These are phyloP conservation scores for Otus sunia DNA, from an alignment of 2,113 vertebrate genomes.

Conservation along the genomic window DNA sequence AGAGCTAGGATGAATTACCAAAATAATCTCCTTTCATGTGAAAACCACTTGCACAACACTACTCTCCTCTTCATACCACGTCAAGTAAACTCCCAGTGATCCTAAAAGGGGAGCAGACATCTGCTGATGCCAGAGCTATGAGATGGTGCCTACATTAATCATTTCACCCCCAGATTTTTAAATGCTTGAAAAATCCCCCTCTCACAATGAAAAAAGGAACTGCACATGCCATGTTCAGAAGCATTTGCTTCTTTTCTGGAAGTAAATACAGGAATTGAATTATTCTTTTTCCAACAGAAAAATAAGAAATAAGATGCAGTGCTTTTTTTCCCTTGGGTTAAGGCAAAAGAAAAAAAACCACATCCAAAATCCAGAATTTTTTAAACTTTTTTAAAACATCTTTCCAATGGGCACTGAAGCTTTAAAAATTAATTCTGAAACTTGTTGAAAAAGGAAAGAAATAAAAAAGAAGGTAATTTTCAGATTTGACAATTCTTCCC, in stretches of 20 bases:
- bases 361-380: not conserved
- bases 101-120: not conserved
- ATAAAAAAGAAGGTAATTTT: not conserved
- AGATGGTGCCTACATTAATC: not conserved
- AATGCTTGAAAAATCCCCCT: not conserved
- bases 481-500: not conserved
- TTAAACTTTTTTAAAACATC: not conserved
- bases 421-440: constrained; percentile 15
- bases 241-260: not conserved
- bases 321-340: not conserved
- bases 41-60: not conserved
- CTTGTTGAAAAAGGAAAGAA: not conserved
- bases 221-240: not conserved
- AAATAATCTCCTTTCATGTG: not conserved
- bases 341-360: not conserved
- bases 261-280: not conserved
- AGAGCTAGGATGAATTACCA: not conserved
- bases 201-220: not conserved
- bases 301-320: not conserved
- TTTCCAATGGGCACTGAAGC: not conserved
- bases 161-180: not conserved
- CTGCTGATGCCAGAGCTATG: not conserved
- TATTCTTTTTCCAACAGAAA: not conserved
- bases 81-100: not conserved
- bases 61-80: not conserved